Evolutionary conservation across 2,888 invertebrate species (phyloP).

Genomic region (Trimorus sp.): DNA sequence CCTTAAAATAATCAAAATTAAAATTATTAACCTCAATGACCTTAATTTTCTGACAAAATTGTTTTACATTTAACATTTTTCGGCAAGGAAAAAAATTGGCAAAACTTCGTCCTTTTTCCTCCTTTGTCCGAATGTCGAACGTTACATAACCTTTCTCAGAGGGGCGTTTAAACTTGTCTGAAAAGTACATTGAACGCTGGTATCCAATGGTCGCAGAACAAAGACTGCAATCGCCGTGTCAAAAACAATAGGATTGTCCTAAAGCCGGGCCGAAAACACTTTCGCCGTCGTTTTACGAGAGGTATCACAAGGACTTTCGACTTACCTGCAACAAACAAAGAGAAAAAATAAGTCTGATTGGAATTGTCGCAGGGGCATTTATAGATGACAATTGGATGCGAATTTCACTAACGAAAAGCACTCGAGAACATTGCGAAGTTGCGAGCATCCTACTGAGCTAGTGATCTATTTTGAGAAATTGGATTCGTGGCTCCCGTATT

Average conservation of each 20-base stretch:
- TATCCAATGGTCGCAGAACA: conserved; percentile 18
- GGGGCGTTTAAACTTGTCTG: not conserved
- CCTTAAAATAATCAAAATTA: no score
- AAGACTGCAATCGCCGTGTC: conserved; percentile 8
- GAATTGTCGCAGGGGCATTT: conserved; percentile 22
- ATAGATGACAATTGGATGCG: conserved; percentile 40
- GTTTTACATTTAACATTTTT: no score
- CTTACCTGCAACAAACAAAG: conserved; percentile 37
- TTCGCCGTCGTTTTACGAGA: conserved; percentile 34
- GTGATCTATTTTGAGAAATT: conserved; percentile 66
- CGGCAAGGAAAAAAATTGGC: not conserved
- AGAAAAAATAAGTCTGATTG: conserved; percentile 15
- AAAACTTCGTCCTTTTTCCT: not conserved
- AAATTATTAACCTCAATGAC: no score
- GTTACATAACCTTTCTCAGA: not conserved
- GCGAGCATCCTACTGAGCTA: conserved; percentile 58
- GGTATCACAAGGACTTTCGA: conserved; percentile 36
- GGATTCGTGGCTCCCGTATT: conserved; percentile 59
- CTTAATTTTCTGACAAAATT: no score
- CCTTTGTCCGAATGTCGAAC: not conserved
- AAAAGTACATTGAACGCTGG: conserved; percentile 18
- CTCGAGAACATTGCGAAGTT: conserved; percentile 50
- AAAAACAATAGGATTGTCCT: conserved; percentile 37
- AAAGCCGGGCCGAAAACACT: conserved; percentile 38
- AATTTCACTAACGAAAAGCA: conserved; percentile 60